Evolutionary conservation across 2,888 invertebrate species (phyloP), one percentile per base, ranked within the genome.

Genomic region (Cylindroiulus punctatus): DNA sequence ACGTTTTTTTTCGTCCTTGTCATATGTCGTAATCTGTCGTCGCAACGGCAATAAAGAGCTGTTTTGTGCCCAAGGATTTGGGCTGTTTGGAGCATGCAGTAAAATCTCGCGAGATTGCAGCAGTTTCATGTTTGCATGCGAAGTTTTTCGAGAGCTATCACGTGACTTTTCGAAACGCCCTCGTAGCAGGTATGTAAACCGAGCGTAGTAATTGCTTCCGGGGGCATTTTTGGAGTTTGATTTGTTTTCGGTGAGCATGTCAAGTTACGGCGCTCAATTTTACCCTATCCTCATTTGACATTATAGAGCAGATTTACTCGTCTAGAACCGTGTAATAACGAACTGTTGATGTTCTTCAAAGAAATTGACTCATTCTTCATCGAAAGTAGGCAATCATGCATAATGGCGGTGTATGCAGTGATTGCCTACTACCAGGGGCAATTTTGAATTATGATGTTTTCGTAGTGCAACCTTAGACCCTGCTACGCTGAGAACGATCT

Each of bases 1-100:
- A 76, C 76, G 26, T 76, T 65, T 76, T 76, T 76, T 32, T 76
- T 76, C 14, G 76, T 30, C 76, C 30, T 30, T 76, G 76, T 76
- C 76, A 30, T 14, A 30, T 30, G 76, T 30, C 30, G 76, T 76
- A 30, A 30, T 30, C 76, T 32, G 26, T 76, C 76, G 30, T 30
- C 32, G 17, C 30, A 30, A 30, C 30, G 12, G 3, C 30, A 17
- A 76, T 76, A 76, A 30, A 76, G 17, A 8, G 76, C 12, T 26
- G n/a, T n/a, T 65, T 65, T 65, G 30, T 26, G 65, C 10, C 26
- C 10, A 26, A 26, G 26, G 65, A 65, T 7, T 26, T 26, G 19
- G 22, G 10, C 30, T 26, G 10, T 17, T 12, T 14, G 22, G 26
- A 10, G 22, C 76, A 30, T 12, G 19, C 52, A n/a, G 10, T 4